A percentile compares a stretch with the other conserved stretches of the same genome.
Evolutionary conservation across 2,888 invertebrate genomes (phyloP).

Genomic region (Chloromyia formosa): DNA sequence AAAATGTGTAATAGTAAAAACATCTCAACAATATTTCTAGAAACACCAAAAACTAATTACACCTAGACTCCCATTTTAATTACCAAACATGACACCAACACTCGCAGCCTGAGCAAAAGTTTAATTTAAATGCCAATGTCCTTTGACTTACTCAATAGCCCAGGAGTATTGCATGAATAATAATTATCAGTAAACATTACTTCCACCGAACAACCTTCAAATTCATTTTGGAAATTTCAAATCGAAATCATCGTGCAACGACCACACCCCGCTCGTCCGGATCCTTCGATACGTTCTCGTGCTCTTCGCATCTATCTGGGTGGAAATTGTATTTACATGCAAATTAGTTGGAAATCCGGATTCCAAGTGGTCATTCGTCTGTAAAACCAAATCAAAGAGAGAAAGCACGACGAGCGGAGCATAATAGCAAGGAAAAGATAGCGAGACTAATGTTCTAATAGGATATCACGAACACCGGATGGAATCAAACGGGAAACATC

Average conservation of each 20-base stretch:
- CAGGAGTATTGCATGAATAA: conserved; percentile 27
- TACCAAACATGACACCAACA: neutral
- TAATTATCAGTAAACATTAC: conserved; percentile 31
- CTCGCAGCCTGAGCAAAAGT: neutral
- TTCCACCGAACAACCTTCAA: conserved; percentile 28
- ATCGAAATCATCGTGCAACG: conserved; percentile 14
- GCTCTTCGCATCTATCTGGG: neutral
- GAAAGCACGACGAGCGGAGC: neutral
- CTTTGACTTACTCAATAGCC: neutral
- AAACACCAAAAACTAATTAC: too few relatives aligned
- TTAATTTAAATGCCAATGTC: conserved; percentile 4
- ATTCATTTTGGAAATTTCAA: conserved; percentile 32
- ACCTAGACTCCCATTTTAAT: too few relatives aligned
- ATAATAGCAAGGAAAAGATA: conserved; percentile 5
- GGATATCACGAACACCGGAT: conserved; percentile 14
- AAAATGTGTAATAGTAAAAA: too few relatives aligned
- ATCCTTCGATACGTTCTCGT: neutral
- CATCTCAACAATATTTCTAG: too few relatives aligned
- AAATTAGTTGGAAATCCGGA: conserved; percentile 40
- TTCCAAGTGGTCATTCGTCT: conserved; percentile 36
- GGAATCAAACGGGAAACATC: conserved; percentile 34
- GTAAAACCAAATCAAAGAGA: conserved; percentile 32
- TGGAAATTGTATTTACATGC: conserved; percentile 38
- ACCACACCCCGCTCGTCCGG: neutral
- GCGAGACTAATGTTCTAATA: conserved; percentile 28